A percentile compares a stretch with the other conserved stretches of the same genome.
These are phyloP conservation scores for Psammodynastes pulverulentus DNA, from an alignment of 2,113 vertebrate genomes.

Conservation along the genomic window DNA sequence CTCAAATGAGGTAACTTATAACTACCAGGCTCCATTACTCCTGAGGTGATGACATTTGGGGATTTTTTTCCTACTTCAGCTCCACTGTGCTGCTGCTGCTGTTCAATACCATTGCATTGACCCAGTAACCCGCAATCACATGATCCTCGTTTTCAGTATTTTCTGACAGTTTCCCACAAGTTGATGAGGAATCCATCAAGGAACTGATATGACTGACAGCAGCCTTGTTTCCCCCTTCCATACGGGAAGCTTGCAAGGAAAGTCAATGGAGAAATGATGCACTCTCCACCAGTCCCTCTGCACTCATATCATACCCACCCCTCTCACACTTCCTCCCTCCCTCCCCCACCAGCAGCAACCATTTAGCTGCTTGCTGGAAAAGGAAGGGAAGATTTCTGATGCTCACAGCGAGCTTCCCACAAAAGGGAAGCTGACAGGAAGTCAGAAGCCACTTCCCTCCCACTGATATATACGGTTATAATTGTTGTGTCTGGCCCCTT, in stretches of 20 bases:
- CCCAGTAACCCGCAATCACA: not conserved
- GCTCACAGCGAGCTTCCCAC: not conserved
- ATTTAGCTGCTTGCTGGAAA: not conserved
- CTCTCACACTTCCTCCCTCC: not conserved
- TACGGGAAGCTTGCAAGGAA: not conserved
- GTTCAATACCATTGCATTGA: not conserved
- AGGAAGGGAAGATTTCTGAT: not conserved
- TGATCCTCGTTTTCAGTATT: not conserved
- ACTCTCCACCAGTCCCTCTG: no score
- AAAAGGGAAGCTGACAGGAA: not conserved
- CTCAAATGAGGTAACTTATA: not conserved
- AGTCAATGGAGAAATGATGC: not conserved
- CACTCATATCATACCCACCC: no score
- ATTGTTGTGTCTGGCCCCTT: no score
- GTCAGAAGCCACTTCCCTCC: not conserved
- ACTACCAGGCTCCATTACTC: not conserved
- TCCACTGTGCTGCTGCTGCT: not conserved
- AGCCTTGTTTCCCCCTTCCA: not conserved
- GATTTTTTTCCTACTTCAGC: not conserved
- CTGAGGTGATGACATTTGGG: not conserved
- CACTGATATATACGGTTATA: not conserved
- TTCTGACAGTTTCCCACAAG: not conserved
- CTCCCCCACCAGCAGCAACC: not conserved
- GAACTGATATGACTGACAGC: not conserved
- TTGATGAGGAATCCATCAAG: not conserved